Base-by-base conservation (phyloP, 2,113 vertebrate genomes). In the Guaruba guarouba region DNA sequence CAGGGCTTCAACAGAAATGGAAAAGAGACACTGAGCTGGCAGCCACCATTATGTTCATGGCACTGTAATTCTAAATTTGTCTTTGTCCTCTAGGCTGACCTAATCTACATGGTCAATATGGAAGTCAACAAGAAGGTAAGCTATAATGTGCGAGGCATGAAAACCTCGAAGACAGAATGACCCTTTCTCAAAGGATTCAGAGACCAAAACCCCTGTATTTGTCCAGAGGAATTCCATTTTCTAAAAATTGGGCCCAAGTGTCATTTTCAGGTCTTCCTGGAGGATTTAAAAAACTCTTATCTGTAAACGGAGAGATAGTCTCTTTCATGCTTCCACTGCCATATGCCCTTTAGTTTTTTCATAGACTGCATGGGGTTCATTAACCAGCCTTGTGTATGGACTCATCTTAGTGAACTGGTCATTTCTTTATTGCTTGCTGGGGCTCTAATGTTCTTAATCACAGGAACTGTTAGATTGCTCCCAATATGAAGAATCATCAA, bases 351-450 rank as follows among this genome's bases (percentile, higher is more conserved):
- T 37, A 83, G 73, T 85, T 94, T 59, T 88, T 80, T 90, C 29
- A 33, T 7, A 77, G 39, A 35, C 28, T 91, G 31, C 29, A 10
- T 70, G 71, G 71, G 76, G 87, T 73, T 94, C 41, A 70, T 92
- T 90, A 88, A 61, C 31, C 33, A 86, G 54, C 78, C 67, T 92
- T 78, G 31, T 92, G 39, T 18, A 86, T 49, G 39, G 68, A 92
- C 66, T 95, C 57, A 93, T 33, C 62, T 82, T 62, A 76, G 62
- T 49, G 59, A 96, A 88, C 23, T 78, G 77, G 90, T 80, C 14
- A 44, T 70, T 88, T 77, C 10, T 80, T 91, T 70, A 89, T 31
- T 74, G 31, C 37, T 92, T 82, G 37, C 86, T 90, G 13, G 28
- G 83, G 35, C 46, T 82, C 12, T 52, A 75, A 75, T 55, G 17